Conservation (phyloP, 2,797 vertebrate species). For the Leptatherina wallacei region DNA sequence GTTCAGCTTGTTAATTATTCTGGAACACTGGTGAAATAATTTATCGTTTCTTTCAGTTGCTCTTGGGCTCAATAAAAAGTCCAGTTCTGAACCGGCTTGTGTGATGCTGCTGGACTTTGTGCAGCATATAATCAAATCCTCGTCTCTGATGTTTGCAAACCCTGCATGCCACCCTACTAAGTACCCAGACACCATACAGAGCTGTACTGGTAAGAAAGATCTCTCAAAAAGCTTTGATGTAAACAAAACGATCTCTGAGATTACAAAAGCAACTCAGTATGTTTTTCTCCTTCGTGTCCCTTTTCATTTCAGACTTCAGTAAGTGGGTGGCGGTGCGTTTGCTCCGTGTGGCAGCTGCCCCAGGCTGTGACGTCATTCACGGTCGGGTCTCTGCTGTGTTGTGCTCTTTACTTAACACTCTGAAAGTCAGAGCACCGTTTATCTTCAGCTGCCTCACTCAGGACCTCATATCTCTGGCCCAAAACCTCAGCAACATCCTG, state of each 20-base stretch:
- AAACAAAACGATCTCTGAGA: neutral
- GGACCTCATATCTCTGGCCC: constrained; percentile 87
- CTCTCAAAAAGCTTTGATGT: neutral
- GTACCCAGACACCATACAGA: constrained; percentile 81
- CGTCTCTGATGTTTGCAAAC: constrained; percentile 94
- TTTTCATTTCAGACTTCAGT: constrained; percentile 87
- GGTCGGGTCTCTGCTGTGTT: constrained; percentile 87
- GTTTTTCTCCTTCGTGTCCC: neutral
- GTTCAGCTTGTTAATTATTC: neutral
- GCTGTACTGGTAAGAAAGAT: constrained; percentile 84
- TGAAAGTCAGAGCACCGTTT: constrained; percentile 86
- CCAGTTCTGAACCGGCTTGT: constrained; percentile 91
- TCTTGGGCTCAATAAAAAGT: constrained; percentile 92
- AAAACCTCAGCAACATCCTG: constrained; percentile 82
- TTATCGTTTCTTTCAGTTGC: constrained; percentile 84
- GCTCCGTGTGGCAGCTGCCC: constrained; percentile 90
- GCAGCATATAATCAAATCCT: constrained; percentile 97
- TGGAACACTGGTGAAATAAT: neutral
- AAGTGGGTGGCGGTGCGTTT: constrained; percentile 93
- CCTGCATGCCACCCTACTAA: constrained; percentile 83
- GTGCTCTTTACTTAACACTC: constrained; percentile 90
- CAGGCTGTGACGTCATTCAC: constrained; percentile 89
- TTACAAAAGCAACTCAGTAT: too few relatives aligned
- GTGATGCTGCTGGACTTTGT: constrained; percentile 98
- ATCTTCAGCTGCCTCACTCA: constrained; percentile 86